Conservation (phyloP, 2,888 invertebrate genomes). For the Eustalomyia histrio region DNA sequence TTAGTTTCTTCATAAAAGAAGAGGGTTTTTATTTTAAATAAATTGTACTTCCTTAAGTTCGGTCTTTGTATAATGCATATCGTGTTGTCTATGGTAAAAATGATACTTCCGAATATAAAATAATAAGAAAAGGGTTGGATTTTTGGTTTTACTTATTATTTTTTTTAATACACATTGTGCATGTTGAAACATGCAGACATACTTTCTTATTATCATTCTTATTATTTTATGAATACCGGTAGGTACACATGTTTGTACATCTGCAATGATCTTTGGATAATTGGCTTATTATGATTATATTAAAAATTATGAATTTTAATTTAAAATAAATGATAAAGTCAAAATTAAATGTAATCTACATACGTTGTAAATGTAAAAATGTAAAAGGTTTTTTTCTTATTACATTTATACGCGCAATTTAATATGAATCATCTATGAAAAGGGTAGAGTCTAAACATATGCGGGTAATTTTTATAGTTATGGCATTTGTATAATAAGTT, state of each 20-base stretch:
- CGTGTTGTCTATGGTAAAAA: conserved; percentile 17
- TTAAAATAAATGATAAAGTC: conserved; percentile 27
- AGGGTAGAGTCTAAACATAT: background rate
- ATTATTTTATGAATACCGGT: background rate
- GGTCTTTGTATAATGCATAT: conserved; percentile 13
- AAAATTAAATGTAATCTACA: conserved; percentile 12
- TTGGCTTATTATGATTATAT: conserved; percentile 57
- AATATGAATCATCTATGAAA: background rate
- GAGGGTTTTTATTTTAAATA: conserved; percentile 2
- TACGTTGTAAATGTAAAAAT: background rate
- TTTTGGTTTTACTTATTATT: background rate
- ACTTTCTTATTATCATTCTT: conserved; percentile 20
- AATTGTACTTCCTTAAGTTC: conserved; percentile 39
- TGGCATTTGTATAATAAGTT: too few relatives aligned
- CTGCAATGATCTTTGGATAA: conserved; percentile 43
- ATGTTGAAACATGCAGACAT: conserved; percentile 56
- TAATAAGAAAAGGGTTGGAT: background rate
- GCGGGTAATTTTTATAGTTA: background rate
- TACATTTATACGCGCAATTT: background rate
- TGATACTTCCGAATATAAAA: conserved; percentile 7
- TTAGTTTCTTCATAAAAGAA: background rate
- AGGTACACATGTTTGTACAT: background rate
- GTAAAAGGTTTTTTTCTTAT: background rate
- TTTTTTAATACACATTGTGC: conserved; percentile 34
- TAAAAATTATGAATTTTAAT: conserved; percentile 59